Evolutionary conservation across 92 coral and sea anemone genomes (phyloP).

Genomic region (Actinernus sp.): DNA sequence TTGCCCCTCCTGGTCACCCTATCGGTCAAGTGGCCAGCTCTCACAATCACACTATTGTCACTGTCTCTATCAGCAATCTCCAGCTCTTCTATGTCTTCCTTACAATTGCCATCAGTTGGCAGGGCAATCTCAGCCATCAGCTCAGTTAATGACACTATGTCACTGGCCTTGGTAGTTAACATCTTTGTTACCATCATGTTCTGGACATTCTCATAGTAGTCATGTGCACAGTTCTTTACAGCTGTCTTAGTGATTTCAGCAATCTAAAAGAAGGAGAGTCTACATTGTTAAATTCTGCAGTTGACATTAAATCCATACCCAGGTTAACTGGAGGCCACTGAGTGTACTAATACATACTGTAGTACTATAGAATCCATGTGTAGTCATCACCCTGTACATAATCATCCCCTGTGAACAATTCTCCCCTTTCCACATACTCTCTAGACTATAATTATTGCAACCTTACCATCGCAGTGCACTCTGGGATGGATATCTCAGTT

Average conservation of each 20-base stretch:
- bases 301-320: no score
- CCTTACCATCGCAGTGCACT: no score
- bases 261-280: constrained; percentile 17
- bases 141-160: constrained; percentile 76
- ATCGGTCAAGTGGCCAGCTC: constrained; percentile 68
- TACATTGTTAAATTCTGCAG: no score
- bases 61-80: constrained; percentile 67
- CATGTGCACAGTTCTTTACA: constrained; percentile 72
- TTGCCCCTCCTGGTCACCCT: constrained; percentile 77
- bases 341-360: no score
- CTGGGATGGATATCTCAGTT: no score
- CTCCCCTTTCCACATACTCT: no score
- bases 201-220: constrained; percentile 76
- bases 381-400: no score
- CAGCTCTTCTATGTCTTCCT: constrained; percentile 87
- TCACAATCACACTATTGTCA: constrained; percentile 57
- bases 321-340: no score
- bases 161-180: constrained; percentile 67
- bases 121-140: constrained; percentile 80
- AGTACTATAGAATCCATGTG: no score
- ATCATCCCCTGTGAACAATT: no score
- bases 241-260: constrained; percentile 78
- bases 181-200: constrained; percentile 70
- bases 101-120: constrained; percentile 84
- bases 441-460: no score